phyloP scores from a whole-genome alignment of 2,888 invertebrate genomes.

The Helleia helle region DNA sequence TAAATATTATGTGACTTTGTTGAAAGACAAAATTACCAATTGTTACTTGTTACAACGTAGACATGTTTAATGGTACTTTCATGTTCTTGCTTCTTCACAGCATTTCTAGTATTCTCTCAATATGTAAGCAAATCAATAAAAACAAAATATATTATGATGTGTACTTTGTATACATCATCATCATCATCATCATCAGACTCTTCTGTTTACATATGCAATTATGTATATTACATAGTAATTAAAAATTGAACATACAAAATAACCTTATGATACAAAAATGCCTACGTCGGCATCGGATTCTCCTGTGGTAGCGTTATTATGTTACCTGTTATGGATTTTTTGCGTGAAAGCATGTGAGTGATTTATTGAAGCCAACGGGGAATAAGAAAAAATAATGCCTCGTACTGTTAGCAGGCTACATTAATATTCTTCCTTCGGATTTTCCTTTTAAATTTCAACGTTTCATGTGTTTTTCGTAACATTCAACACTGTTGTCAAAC shows the following conservation, averaged over 20 bases:
- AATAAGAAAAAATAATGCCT: constrained; percentile 47
- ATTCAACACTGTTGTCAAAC: too few relatives aligned
- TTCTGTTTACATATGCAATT: not conserved
- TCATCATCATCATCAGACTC: too few relatives aligned
- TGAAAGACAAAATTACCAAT: too few relatives aligned
- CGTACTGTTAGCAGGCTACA: constrained; percentile 50
- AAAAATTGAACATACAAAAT: constrained; percentile 18
- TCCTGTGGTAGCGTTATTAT: constrained; percentile 22
- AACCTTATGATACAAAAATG: constrained; percentile 12
- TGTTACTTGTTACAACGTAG: too few relatives aligned
- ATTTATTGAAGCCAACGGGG: constrained; percentile 59
- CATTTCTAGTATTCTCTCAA: too few relatives aligned
- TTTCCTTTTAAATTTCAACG: constrained; percentile 26
- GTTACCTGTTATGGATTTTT: constrained; percentile 40
- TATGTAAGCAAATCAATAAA: too few relatives aligned
- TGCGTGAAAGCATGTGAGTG: constrained; percentile 57
- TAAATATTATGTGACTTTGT: too few relatives aligned
- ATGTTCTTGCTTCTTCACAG: too few relatives aligned
- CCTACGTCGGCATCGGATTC: constrained; percentile 9
- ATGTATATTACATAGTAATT: constrained; percentile 12
- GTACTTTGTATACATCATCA: too few relatives aligned
- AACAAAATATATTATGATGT: too few relatives aligned
- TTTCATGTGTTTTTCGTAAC: not conserved
- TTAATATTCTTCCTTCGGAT: constrained; percentile 43
- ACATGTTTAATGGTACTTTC: too few relatives aligned